phyloP scores from a whole-genome alignment of 2,888 invertebrate species.

The Synanthedon formicaeformis region DNA sequence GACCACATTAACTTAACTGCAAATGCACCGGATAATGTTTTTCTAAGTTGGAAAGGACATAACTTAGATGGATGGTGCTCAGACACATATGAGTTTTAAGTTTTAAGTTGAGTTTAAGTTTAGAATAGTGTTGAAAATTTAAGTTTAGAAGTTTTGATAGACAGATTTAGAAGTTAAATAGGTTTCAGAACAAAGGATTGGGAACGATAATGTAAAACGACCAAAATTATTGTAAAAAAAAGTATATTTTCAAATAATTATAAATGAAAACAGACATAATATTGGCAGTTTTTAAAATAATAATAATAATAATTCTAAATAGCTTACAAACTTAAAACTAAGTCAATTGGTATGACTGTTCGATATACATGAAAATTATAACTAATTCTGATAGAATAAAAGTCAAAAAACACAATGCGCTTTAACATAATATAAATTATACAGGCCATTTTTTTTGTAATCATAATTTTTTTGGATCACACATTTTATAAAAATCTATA shows the following conservation, averaged over 20 bases:
- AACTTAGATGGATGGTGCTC: constrained; percentile 49
- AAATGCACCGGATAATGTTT: constrained; percentile 28
- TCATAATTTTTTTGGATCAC: constrained; percentile 31
- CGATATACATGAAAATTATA: constrained; percentile 22
- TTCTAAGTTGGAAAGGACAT: constrained; percentile 32
- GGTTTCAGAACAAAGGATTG: constrained; percentile 1
- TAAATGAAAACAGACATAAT: constrained; percentile 43
- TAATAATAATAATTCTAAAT: constrained; percentile 14
- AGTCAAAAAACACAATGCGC: constrained; percentile 6
- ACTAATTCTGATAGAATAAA: constrained; percentile 17
- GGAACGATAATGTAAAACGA: constrained; percentile 12
- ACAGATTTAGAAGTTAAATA: constrained; percentile 9
- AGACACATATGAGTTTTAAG: constrained; percentile 30
- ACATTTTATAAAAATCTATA: constrained; percentile 18
- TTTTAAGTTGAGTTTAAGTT: constrained; percentile 9
- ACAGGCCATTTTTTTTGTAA: constrained; percentile 47
- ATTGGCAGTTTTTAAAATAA: constrained; percentile 48
- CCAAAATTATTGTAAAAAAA: constrained; percentile 32
- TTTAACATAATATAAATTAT: constrained; percentile 26
- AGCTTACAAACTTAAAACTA: constrained; percentile 29
- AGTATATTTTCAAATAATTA: constrained; percentile 58
- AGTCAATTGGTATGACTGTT: constrained; percentile 33
- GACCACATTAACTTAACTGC: constrained; percentile 34
- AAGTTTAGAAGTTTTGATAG: constrained; percentile 22
- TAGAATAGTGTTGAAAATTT: constrained; percentile 7